phyloP scores from a whole-genome alignment of 2,888 invertebrate genomes.

The Lochmaea capreae region DNA sequence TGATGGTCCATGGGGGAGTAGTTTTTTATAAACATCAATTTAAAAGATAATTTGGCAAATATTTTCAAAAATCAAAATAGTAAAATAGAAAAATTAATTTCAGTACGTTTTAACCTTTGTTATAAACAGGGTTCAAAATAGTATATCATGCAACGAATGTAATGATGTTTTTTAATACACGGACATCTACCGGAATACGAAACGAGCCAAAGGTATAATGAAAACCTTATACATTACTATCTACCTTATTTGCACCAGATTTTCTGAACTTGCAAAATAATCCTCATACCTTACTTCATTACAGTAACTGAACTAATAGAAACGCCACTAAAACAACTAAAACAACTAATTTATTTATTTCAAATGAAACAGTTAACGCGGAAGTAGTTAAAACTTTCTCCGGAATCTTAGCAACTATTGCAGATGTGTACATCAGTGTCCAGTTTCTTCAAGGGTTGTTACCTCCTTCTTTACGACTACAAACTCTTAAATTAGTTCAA shows the following conservation, averaged over 20 bases:
- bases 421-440: conserved; percentile 61
- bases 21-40: too few species aligned
- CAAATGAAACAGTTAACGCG: conserved; percentile 43
- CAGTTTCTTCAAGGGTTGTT: conserved; percentile 64
- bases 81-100: too few species aligned
- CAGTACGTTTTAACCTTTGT: too few species aligned
- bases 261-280: neutral
- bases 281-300: neutral
- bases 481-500: conserved; percentile 66
- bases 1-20: too few species aligned
- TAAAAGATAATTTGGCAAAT: too few species aligned
- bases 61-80: too few species aligned
- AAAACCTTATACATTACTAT: neutral
- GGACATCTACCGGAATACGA: too few species aligned
- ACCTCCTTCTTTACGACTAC: conserved; percentile 65
- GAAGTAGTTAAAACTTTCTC: conserved; percentile 55
- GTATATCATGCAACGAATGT: too few species aligned
- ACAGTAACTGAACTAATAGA: conserved; percentile 1
- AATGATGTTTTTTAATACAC: too few species aligned
- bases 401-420: conserved; percentile 50
- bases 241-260: neutral
- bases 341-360: conserved; percentile 3
- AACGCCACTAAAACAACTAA: neutral
- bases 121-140: too few species aligned
- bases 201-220: too few species aligned